Evolutionary conservation across 2,113 vertebrate species (phyloP), one percentile per base, ranked within the genome.

Genomic region (Malurus elegans): DNA sequence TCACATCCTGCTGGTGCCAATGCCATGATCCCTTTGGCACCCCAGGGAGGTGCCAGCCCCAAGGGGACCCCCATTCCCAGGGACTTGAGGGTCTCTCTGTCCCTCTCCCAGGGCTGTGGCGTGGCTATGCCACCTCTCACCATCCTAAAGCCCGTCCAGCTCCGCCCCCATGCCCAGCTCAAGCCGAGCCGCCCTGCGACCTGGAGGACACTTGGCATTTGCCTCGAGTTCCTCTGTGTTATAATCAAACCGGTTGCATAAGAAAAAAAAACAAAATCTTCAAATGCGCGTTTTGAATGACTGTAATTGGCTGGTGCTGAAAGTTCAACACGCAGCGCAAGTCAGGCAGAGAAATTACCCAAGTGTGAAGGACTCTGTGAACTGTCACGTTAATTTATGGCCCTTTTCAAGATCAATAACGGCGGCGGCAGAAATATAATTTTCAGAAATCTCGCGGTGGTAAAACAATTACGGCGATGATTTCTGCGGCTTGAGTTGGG

Each of bases 251-350:
- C 6, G 26, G 45, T 76, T 95, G 75, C 88, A 9, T 73, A 79
- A 88, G 93, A 86, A 79, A 79, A 88, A 72, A 29, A 79, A 88
- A 91, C 82, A 79, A 79, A 88, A 72, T 32, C 47, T 54, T 94
- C 88, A 80, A 95, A 95, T 62, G 61, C 42, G 34, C 40, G 8
- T 74, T 95, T 70, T 88, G 91, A 95, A 65, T 72, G 90, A 79
- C 80, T 90, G 81, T 94, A 93, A 95, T 93, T 88, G 93, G 90
- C 79, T 90, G 92, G 86, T 90, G 82, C 75, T 72, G 79, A 71
- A 94, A 94, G 94, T 96, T 94, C 86, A 92, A 89, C 73, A 42
- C 82, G 20, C 47, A 53, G 53, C 23, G 58, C 72, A 90, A 95
- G 88, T 90, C 92, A 83, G 36, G 95, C 92, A 64, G 79, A 95